phyloP scores from a whole-genome alignment of 2,797 vertebrate species.

The Microhierax caerulescens region DNA sequence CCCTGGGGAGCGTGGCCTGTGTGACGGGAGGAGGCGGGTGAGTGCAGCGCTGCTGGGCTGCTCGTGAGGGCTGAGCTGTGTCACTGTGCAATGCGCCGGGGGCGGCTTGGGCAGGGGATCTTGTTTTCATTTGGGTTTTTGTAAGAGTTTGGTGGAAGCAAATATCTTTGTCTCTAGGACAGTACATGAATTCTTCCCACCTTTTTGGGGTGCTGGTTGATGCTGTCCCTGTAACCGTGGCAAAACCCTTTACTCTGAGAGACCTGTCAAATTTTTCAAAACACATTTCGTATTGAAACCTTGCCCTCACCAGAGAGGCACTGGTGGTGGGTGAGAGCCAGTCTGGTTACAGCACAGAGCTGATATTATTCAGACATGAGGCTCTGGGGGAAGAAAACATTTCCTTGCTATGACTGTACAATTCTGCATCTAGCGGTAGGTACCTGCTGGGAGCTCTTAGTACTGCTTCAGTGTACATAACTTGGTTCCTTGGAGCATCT shows the following conservation, averaged over 20 bases:
- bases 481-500: background rate
- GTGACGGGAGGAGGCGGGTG: background rate
- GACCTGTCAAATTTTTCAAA: background rate
- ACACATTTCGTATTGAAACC: background rate
- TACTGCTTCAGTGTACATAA: background rate
- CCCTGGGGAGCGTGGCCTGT: background rate
- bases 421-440: background rate
- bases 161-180: background rate
- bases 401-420: background rate
- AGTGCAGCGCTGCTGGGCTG: background rate
- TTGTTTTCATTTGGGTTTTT: background rate
- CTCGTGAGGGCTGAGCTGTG: background rate
- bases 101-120: background rate
- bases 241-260: background rate
- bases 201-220: fast-evolving
- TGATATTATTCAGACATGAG: background rate
- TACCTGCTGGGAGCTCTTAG: background rate
- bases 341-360: background rate
- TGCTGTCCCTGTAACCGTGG: background rate
- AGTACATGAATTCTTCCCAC: fast-evolving
- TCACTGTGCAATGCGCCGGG: background rate
- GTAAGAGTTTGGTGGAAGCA: background rate
- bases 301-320: background rate
- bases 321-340: background rate
- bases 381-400: background rate